Base-by-base conservation (phyloP, 2,797 vertebrate species). In the Darevskia nairensis region DNA sequence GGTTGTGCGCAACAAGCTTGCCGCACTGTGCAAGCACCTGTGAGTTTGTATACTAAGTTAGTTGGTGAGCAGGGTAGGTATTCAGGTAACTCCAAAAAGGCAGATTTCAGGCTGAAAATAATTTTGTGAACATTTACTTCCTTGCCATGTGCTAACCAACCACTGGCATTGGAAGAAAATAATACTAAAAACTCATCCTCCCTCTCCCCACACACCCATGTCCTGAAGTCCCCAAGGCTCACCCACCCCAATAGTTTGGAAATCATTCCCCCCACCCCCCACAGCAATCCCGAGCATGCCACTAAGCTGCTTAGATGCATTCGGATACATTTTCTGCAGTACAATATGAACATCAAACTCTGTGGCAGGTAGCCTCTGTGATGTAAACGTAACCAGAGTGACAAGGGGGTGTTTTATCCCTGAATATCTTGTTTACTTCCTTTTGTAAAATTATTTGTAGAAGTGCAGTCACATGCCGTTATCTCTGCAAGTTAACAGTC, bases 401-500 rank as follows among this genome's bases (percentile, higher is more conserved):
- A 35, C 41, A 25, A 25, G 88, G 84, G 79, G 50, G 68, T 89
- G 39, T 55, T 91, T 35, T 0, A 84, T 59, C 80, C 85, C 41
- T 88, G 84, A 4, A 39, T 85, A 90, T 82, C 39, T n/a, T 82
- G 2, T 89, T 89, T 69, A 90, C 46, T 92, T 61, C 13, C 78
- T 29, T 59, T 83, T 5, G 77, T 76, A 75, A 86, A 86, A 84
- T 78, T 75, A 82, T 91, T 91, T 77, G 80, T 90, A 77, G 80
- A 82, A 23, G 1, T 39, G 8, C 87, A 64, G 21, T 64, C 87
- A 61, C 8, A 76, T 91, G 87, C 91, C 19, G 27, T 89, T 95
- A 95, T 95, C 93, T 97, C 97, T 97, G 97, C 97, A 97, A 97
- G 97, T 94, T 96, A 97, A 96, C 96, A 96, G 89, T 95, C 96